Evolutionary conservation across 2,797 vertebrate species (phyloP), one percentile per base, ranked within the genome.

Genomic region (Thaleichthys pacificus): DNA sequence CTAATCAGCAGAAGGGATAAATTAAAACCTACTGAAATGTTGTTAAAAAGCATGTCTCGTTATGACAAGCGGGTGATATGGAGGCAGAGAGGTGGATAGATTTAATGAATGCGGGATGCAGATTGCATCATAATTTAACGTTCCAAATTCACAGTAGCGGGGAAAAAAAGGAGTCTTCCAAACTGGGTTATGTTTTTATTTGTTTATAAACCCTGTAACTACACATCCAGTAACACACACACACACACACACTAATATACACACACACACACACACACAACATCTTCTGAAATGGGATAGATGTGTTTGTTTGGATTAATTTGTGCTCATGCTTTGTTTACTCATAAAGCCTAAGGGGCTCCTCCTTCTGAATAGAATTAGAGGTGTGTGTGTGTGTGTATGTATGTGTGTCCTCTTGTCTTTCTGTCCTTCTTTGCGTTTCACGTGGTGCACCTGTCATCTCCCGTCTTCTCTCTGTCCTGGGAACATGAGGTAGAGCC

Each of bases 301-400:
- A 77, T 68, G 32, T 74, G 61, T 82, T 75, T 38, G 22, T 65
- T 68, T 74, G 8, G 42, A 75, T 64, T 74, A 14, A 82, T 80
- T 77, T 30, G 22, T 76, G 22, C 22, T 79, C 17, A 61, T 74
- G 61, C 24, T 80, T 73, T 77, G 63, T 76, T 75, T 70, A 60
- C 22, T 32, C 26, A 47, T 47, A 14, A 67, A 67, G 30, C 3
- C 38, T 11, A 66, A 62, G 70, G 66, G 73, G 12, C 42, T 47
- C 42, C 58, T 56, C 51, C 3, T 62, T 78, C 54, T 69, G 57
- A 17, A 70, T 32, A 9, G 60, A n/a, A 74, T 66, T 68, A 56
- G 28, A 68, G 49, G 19, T 62, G 28, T 26, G 61, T 62, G 28
- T 5, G 56, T 58, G 19, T 4, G 19, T 8, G 4, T 2, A 0